phyloP scores from a whole-genome alignment of 35 echinoderm and acorn worm genomes.

The Antedon bifida region DNA sequence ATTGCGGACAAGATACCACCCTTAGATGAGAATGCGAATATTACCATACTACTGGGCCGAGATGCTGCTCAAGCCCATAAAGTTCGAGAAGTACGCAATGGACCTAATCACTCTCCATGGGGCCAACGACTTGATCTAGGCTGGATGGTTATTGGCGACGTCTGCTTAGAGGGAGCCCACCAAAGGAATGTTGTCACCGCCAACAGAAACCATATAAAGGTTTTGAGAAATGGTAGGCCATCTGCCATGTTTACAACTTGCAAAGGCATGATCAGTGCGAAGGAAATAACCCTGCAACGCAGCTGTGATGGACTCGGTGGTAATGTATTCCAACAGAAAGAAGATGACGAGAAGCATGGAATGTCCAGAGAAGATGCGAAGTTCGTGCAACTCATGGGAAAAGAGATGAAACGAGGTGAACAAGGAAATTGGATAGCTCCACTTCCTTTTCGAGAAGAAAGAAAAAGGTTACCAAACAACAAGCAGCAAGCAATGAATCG shows the following conservation, averaged over 20 bases:
- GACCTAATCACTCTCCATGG: slow-evolving; percentile 12
- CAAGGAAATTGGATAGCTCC: slow-evolving; percentile 1
- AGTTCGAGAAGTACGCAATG: slow-evolving; percentile 1
- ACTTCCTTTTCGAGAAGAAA: slow-evolving; percentile 5
- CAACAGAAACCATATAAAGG: slow-evolving; percentile 4
- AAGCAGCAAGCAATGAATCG: not conserved
- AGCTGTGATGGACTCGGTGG: not conserved
- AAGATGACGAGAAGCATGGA: not conserved
- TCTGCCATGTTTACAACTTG: not conserved
- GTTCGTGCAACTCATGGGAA: slow-evolving; percentile 20
- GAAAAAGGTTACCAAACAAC: slow-evolving; percentile 12
- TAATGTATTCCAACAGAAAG: not conserved
- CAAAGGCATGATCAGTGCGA: not conserved
- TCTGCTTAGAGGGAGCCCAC: slow-evolving; percentile 13
- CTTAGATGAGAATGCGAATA: too few relatives aligned
- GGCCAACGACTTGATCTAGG: slow-evolving; percentile 28
- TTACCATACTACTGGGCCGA: too few relatives aligned
- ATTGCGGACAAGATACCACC: slow-evolving; percentile 29
- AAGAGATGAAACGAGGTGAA: not conserved
- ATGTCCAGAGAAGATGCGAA: slow-evolving; percentile 1
- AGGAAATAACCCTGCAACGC: not conserved
- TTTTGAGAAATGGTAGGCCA: slow-evolving; percentile 13
- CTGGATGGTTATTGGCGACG: slow-evolving; percentile 26
- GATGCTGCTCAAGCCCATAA: slow-evolving; percentile 12
- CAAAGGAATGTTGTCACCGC: not conserved